Conservation (phyloP, 2,113 vertebrate species). For the Carassius auratus region DNA sequence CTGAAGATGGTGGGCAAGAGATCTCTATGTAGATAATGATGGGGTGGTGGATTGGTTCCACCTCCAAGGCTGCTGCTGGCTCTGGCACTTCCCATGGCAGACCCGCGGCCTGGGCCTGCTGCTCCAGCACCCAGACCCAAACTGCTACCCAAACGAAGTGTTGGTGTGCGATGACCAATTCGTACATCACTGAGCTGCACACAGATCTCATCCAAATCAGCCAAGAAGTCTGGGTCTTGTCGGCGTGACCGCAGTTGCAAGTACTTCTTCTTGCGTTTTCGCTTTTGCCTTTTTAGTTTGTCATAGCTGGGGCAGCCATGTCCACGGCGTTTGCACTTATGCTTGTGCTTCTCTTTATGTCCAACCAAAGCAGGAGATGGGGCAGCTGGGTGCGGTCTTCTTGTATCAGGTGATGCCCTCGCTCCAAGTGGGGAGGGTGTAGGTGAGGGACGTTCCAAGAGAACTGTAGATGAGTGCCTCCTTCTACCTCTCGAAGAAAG, state of each 20-base stretch:
- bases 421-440: slow-evolving; percentile 76
- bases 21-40: slow-evolving; percentile 92
- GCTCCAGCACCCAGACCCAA: slow-evolving; percentile 62
- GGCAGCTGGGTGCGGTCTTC: slow-evolving; percentile 73
- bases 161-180: slow-evolving; percentile 90
- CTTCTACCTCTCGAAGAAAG: slow-evolving; percentile 76
- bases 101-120: slow-evolving; percentile 61
- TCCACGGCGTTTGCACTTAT: slow-evolving; percentile 93
- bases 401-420: slow-evolving; percentile 79
- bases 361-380: slow-evolving; percentile 70
- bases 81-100: slow-evolving; percentile 65
- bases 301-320: slow-evolving; percentile 93
- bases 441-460: slow-evolving; percentile 88
- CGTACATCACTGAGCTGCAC: slow-evolving; percentile 88
- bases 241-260: slow-evolving; percentile 85
- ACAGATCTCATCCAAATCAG: slow-evolving; percentile 90
- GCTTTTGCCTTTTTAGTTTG: slow-evolving; percentile 94
- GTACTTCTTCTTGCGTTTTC: slow-evolving; percentile 99
- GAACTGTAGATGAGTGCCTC: slow-evolving; percentile 80
- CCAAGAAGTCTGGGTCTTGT: slow-evolving; percentile 93
- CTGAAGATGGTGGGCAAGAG: slow-evolving; percentile 94
- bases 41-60: slow-evolving; percentile 79
- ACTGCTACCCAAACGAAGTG: slow-evolving; percentile 70
- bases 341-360: slow-evolving; percentile 97
- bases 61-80: slow-evolving; percentile 64